phyloP scores from a whole-genome alignment of 2,113 vertebrate genomes.

The Vimba vimba region DNA sequence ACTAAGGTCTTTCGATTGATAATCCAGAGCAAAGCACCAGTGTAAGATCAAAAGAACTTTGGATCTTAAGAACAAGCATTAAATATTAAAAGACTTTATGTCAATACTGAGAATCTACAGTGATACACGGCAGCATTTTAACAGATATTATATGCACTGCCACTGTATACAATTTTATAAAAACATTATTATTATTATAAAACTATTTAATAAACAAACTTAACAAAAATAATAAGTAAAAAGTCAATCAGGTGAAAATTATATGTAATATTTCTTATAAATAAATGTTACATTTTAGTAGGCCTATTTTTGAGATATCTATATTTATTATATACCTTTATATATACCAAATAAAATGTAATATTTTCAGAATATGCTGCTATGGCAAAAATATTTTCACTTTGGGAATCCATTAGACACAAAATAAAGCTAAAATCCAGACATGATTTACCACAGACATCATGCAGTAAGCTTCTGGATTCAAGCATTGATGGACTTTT shows the following conservation, averaged over 20 bases:
- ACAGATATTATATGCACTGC: background rate
- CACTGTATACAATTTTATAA: background rate
- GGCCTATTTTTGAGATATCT: background rate
- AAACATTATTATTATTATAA: background rate
- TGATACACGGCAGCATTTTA: background rate
- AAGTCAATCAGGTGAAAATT: background rate
- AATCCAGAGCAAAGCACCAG: slow-evolving; percentile 36
- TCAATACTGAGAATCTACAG: slow-evolving; percentile 65
- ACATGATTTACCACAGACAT: background rate
- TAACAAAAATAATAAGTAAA: background rate
- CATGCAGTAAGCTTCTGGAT: background rate
- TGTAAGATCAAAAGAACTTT: slow-evolving; percentile 59
- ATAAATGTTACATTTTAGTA: background rate
- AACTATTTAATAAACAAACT: too few species aligned
- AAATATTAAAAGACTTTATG: slow-evolving; percentile 61
- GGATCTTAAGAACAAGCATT: slow-evolving; percentile 47
- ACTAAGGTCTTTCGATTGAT: slow-evolving; percentile 30
- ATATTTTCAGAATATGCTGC: background rate
- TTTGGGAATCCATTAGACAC: background rate
- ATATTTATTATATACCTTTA: background rate
- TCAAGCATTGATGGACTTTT: background rate
- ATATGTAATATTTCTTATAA: background rate
- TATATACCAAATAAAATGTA: background rate
- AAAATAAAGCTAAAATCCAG: background rate
- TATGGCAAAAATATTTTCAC: background rate